Conservation (phyloP, 2,113 vertebrate species). For the Entelurus aequoreus region DNA sequence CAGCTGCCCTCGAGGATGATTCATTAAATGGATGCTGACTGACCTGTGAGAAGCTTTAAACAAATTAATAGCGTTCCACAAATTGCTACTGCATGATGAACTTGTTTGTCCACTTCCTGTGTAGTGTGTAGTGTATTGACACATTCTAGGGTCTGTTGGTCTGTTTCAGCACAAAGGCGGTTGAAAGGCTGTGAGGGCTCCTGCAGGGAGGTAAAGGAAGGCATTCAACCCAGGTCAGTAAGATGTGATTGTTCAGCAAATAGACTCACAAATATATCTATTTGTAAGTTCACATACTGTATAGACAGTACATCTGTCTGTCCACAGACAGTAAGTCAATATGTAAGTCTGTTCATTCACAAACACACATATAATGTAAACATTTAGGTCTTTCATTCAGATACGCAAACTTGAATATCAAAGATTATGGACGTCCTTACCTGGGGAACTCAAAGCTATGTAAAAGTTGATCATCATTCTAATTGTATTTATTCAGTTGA, state of each 20-base stretch:
- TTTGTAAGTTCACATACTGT: too few relatives aligned
- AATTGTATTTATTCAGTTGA: too few relatives aligned
- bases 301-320: too few relatives aligned
- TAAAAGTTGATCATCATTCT: too few relatives aligned
- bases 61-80: conserved; percentile 4
- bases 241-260: conserved; percentile 5
- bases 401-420: too few relatives aligned
- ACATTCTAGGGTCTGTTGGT: background rate
- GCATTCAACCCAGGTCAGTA: conserved; percentile 21
- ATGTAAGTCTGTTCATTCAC: too few relatives aligned
- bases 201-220: conserved; percentile 14
- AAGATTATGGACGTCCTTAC: too few relatives aligned
- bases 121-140: background rate
- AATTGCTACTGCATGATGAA: conserved; percentile 3
- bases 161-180: conserved; percentile 12
- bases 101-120: conserved; percentile 19
- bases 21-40: conserved; percentile 21
- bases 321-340: too few relatives aligned
- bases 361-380: too few relatives aligned
- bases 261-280: too few relatives aligned
- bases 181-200: conserved; percentile 20
- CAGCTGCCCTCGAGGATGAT: conserved; percentile 4
- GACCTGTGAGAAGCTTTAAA: conserved; percentile 8
- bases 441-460: too few relatives aligned
- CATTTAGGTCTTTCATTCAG: too few relatives aligned